Conservation (phyloP, 2,113 vertebrate species). For the Charina bottae region DNA sequence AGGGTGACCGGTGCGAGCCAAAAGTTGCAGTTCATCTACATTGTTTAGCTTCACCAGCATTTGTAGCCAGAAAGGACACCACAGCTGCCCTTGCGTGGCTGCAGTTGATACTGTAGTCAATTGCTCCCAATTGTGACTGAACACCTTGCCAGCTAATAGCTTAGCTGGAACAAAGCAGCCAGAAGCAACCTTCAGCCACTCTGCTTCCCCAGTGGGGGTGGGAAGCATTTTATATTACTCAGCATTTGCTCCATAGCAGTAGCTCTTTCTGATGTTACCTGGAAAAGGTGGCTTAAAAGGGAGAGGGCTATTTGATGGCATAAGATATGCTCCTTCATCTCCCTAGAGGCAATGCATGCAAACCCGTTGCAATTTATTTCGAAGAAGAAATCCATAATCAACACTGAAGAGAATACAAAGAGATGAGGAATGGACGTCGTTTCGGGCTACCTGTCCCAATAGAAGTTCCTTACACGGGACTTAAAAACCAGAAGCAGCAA, state of each 20-base stretch:
- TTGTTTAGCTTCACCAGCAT: background rate
- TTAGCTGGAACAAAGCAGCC: too few relatives aligned
- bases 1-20: background rate
- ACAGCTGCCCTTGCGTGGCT: background rate
- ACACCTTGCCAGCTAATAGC: too few relatives aligned
- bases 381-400: background rate
- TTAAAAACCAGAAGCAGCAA: background rate
- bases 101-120: background rate
- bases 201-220: fast-evolving
- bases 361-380: background rate
- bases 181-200: background rate
- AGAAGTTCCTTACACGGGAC: background rate
- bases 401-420: background rate
- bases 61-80: background rate
- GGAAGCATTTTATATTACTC: background rate
- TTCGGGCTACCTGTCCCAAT: background rate
- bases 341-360: background rate
- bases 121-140: background rate
- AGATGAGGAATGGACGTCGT: background rate
- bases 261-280: background rate
- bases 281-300: background rate
- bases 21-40: background rate
- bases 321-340: background rate
- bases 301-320: background rate
- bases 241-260: background rate